A percentile compares a stretch with the other conserved stretches of the same genome.
phyloP scores from a whole-genome alignment of 2,888 invertebrate species.

The Ligdia adustata region DNA sequence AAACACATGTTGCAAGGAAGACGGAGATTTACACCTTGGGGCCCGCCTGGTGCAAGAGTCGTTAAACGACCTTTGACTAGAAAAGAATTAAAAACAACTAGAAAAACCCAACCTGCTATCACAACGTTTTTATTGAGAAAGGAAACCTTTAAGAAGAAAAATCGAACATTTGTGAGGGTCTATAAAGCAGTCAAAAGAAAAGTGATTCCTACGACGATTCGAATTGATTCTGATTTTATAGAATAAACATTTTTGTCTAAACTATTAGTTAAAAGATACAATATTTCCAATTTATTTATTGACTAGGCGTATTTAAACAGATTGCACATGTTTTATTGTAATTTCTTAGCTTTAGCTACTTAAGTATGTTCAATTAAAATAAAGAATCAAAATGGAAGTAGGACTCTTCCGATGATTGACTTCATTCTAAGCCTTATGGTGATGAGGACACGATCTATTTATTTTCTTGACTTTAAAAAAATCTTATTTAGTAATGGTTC shows the following conservation, averaged over 20 bases:
- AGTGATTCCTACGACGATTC: background rate
- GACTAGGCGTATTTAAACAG: too few species aligned
- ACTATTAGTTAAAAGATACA: too few species aligned
- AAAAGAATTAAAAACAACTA: background rate
- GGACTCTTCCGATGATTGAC: too few species aligned
- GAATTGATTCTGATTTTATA: constrained; percentile 10
- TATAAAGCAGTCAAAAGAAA: constrained; percentile 2
- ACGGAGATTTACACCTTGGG: constrained; percentile 7
- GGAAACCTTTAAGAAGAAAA: constrained; percentile 7
- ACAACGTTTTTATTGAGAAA: constrained; percentile 3
- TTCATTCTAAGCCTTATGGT: too few species aligned
- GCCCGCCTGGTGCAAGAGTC: background rate
- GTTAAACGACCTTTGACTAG: background rate
- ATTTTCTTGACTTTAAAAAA: too few species aligned
- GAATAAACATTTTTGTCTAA: constrained; percentile 1
- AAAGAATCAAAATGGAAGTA: too few species aligned
- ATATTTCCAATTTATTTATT: too few species aligned
- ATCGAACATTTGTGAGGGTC: constrained; percentile 6
- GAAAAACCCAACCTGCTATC: background rate
- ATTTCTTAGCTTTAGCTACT: too few species aligned
- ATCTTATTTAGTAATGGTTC: too few species aligned
- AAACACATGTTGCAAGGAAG: constrained; percentile 7
- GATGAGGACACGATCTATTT: too few species aligned
- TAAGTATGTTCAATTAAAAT: too few species aligned
- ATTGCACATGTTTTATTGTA: too few species aligned